phyloP scores from a whole-genome alignment of 1,140 invertebrate genomes.

The Drosophila baimaii region DNA sequence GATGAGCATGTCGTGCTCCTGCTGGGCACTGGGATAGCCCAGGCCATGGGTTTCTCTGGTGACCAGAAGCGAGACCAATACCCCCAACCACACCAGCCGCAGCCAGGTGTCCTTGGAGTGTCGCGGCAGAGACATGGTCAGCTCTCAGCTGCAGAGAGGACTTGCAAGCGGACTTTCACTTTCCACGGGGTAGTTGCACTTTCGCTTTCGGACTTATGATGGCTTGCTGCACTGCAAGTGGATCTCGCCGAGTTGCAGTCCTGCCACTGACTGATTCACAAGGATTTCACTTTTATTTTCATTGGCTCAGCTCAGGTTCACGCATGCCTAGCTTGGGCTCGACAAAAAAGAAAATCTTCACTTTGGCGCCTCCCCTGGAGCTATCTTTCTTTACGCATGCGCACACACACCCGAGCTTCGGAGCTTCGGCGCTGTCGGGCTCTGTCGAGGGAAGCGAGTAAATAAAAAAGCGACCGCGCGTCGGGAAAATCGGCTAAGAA shows the following conservation, averaged over 20 bases:
- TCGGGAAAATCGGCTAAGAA: constrained; percentile 78
- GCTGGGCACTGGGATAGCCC: constrained; percentile 86
- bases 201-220: constrained; percentile 62
- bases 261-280: constrained; percentile 48
- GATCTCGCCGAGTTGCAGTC: constrained; percentile 25
- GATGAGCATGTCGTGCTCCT: constrained; percentile 90
- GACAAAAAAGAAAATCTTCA: constrained; percentile 66
- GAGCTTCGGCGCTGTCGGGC: constrained; percentile 1
- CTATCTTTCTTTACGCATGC: constrained; percentile 42
- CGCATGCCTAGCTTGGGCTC: constrained; percentile 61
- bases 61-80: neutral
- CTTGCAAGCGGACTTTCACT: constrained; percentile 64
- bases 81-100: constrained; percentile 48
- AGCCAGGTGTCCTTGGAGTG: constrained; percentile 76
- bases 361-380: constrained; percentile 7
- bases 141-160: constrained; percentile 1
- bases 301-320: constrained; percentile 49
- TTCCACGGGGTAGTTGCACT: constrained; percentile 49
- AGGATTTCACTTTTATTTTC: constrained; percentile 81
- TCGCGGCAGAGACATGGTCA: constrained; percentile 50
- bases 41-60: constrained; percentile 7
- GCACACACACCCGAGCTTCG: constrained; percentile 17
- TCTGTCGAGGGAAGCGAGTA: constrained; percentile 18
- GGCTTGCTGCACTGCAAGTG: constrained; percentile 23
- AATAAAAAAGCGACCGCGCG: constrained; percentile 64